Percentiles rank a stretch among this genome's conserved stretches.
Evolutionary conservation across 1,140 invertebrate species (phyloP).

Genomic region (Pseudachorutes palmiensis): DNA sequence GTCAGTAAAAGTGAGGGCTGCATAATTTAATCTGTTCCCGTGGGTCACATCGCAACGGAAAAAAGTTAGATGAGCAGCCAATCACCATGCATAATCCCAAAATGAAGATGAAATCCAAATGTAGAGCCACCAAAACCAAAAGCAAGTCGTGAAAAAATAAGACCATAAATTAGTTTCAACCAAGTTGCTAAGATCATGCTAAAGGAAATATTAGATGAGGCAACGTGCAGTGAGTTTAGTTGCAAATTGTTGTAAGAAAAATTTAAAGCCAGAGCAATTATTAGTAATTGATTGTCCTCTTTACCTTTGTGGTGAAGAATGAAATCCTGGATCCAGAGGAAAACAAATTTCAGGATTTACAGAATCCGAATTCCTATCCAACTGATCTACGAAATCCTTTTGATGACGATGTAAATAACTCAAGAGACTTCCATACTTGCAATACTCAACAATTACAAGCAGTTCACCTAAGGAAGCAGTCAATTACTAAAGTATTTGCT

Average conservation of each 20-base stretch:
- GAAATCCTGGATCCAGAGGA: background rate
- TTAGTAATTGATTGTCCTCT: background rate
- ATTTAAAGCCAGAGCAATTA: too few species aligned
- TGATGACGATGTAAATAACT: slow-evolving; percentile 71
- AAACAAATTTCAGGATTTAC: slow-evolving; percentile 18
- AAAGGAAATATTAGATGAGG: too few species aligned
- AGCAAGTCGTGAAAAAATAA: too few species aligned
- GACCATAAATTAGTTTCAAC: too few species aligned
- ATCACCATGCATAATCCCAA: background rate
- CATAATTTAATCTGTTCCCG: slow-evolving; percentile 33
- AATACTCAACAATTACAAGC: slow-evolving; percentile 90
- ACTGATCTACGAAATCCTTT: slow-evolving; percentile 68
- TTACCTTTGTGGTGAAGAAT: slow-evolving; percentile 1
- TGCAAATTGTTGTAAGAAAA: too few species aligned
- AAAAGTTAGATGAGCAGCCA: background rate
- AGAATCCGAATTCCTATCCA: slow-evolving; percentile 47
- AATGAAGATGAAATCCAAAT: background rate
- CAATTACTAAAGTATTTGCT: background rate
- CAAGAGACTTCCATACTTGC: slow-evolving; percentile 78
- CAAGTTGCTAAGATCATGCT: too few species aligned
- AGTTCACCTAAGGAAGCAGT: slow-evolving; percentile 57
- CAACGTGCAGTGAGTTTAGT: too few species aligned
- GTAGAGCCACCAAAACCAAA: background rate
- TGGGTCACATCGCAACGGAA: background rate
- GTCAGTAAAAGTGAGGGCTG: slow-evolving; percentile 32